Base-by-base conservation (phyloP, 1,140 invertebrate species). In the Popillia japonica region DNA sequence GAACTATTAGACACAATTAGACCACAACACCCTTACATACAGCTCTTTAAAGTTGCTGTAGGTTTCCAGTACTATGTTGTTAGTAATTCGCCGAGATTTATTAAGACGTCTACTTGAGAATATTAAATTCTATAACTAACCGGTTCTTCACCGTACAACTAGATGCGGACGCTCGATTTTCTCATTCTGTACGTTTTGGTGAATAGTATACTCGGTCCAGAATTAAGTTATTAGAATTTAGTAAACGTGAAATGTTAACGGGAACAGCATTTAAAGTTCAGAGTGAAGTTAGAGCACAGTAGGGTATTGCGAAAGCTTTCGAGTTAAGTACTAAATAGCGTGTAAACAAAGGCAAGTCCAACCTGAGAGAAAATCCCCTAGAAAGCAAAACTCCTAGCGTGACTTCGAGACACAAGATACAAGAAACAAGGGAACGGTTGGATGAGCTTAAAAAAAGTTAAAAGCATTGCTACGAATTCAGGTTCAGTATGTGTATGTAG, bases 361-460 rank as follows among this genome's bases (percentile, higher is more conserved):
- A 27, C 20, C 61, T 22, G 61, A 20, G 11, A 20, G n/a, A 20
- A 64, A 64, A 64, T 20, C 22, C 61, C 61, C 61, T 27, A 64
- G 23, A 27, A 64, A 64, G 61, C 61, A 72, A 77, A 77, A 77
- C 76, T 42, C 27, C 14, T 77, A 48, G 59, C 61, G 76, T 77
- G 76, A 77, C 76, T 77, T 77, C 61, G n/a, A n/a, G 41, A 17
- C 17, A 48, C 55, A 77, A 77, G 41, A 77, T 61, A 72, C 64
- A 77, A 72, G 76, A 77, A 76, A 77, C 76, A 72, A 41, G n/a
- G 76, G 14, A 40, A 77, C 61, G 76, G 55, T 77, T 17, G 76
- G 76, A 64, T 61, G 76, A 77, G 76, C 76, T 77, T 77, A 77
- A 77, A 77, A 77, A 77, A 77, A 61, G 68, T 77, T 68, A 77